These are phyloP conservation scores for Zonitis immaculata DNA, from an alignment of 2,888 invertebrate genomes.

Conservation along the genomic window DNA sequence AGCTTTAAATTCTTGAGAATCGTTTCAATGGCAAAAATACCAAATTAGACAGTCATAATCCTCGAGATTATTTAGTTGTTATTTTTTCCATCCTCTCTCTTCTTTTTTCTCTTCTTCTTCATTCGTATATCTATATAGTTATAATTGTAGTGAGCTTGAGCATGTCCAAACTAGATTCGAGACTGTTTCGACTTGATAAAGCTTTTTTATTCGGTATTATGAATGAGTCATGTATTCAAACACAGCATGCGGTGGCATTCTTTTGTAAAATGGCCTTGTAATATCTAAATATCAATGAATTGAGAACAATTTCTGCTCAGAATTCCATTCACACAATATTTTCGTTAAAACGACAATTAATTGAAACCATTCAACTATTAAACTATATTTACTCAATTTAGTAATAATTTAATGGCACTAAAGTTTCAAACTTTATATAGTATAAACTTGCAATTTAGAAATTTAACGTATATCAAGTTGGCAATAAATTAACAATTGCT, in stretches of 20 bases:
- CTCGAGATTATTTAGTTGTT: constrained; percentile 1
- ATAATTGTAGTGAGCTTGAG: neutral
- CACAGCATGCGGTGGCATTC: neutral
- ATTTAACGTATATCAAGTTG: too few relatives aligned
- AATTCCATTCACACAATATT: too few relatives aligned
- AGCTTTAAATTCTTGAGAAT: constrained; percentile 13
- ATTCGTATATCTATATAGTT: too few relatives aligned
- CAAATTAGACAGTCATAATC: constrained; percentile 21
- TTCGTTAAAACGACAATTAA: too few relatives aligned
- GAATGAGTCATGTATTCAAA: neutral
- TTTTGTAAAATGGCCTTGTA: neutral
- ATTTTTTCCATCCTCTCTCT: neutral
- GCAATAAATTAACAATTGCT: too few relatives aligned
- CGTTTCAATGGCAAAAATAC: constrained; percentile 19
- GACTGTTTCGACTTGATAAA: neutral
- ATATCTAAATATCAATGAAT: neutral
- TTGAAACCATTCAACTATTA: too few relatives aligned
- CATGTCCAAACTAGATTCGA: neutral
- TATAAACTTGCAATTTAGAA: too few relatives aligned
- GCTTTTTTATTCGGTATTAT: neutral
- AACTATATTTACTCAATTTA: too few relatives aligned
- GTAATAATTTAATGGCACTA: too few relatives aligned
- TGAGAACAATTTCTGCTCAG: neutral
- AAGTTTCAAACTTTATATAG: too few relatives aligned
- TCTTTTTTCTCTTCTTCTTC: neutral